Evolutionary conservation across 2,113 vertebrate genomes (phyloP), one percentile per base, ranked within the genome.

Genomic region (Bostrychus sinensis): DNA sequence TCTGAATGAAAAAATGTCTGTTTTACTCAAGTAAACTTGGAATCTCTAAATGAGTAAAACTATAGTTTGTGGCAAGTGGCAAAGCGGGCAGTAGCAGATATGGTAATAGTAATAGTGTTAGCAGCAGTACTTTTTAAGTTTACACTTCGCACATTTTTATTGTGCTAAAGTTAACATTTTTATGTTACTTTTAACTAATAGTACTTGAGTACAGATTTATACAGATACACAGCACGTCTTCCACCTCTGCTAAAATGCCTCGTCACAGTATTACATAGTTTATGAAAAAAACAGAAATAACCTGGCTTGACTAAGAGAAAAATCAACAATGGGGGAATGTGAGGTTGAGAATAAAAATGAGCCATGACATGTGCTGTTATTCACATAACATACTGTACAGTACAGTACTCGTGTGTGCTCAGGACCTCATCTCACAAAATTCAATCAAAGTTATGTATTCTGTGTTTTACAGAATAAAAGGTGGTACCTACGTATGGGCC

Each of bases 401-500:
- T 46, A 45, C 5, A n/a, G n/a, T n/a, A n/a, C 4, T 25, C 2
- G 22, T 13, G 43, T 13, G 19, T 23, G 19, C 43, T 20, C 20
- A n/a, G n/a, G n/a, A n/a, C n/a, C n/a, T n/a, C n/a, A n/a, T n/a
- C n/a, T n/a, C n/a, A n/a, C n/a, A n/a, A n/a, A n/a, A n/a, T n/a
- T n/a, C n/a, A n/a, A n/a, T n/a, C n/a, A 46, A 46, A 46, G 45
- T 45, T n/a, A n/a, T 22, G 4, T 42, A 72, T 8, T 5, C 20
- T 14, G 30, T 9, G n/a, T 57, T 81, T 56, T 45, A 72, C 22
- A 50, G 43, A 72, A 70, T 72, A 22, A 62, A 66, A 46, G 64
- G 20, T 85, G 80, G 43, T 75, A 92, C 95, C 91, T 93, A 98
- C 97, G 84, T 90, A 93, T 90, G 42, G 93, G 90, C 81, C 95